Evolutionary conservation across 1,140 invertebrate species (phyloP).

Genomic region (Helicoverpa armigera): DNA sequence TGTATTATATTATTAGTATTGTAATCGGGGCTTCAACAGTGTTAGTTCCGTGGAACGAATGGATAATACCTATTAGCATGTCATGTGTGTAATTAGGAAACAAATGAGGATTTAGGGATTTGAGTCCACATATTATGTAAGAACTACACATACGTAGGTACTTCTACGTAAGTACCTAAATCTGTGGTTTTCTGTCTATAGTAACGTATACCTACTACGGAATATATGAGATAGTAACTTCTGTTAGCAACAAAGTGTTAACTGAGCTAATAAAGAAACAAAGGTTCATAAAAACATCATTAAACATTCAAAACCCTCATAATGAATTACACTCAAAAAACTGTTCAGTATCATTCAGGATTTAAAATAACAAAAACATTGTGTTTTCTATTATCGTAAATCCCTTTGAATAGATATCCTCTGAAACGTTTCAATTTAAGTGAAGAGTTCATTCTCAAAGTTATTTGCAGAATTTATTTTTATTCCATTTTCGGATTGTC

Average conservation of each 20-base stretch:
- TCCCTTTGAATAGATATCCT: constrained; percentile 5
- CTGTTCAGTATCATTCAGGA: neutral
- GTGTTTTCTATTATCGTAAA: constrained; percentile 5
- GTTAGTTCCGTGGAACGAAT: neutral
- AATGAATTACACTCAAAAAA: neutral
- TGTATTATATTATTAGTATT: constrained; percentile 30
- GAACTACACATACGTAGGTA: neutral
- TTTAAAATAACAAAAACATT: constrained; percentile 21
- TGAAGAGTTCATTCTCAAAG: constrained; percentile 3
- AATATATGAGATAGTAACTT: too few relatives aligned
- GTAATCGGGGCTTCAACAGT: constrained; percentile 12
- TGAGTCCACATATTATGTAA: too few relatives aligned
- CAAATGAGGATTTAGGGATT: neutral
- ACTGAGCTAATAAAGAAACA: too few relatives aligned
- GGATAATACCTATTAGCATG: neutral
- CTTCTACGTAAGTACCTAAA: too few relatives aligned
- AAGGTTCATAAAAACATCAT: too few relatives aligned
- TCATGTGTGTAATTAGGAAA: neutral
- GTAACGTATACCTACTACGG: too few relatives aligned
- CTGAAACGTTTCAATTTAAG: constrained; percentile 23
- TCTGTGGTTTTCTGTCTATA: too few relatives aligned
- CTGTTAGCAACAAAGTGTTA: too few relatives aligned
- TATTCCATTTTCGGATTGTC: constrained; percentile 4
- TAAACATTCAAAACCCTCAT: neutral
- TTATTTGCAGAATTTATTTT: constrained; percentile 3